Evolutionary conservation across 2,797 vertebrate genomes (phyloP).

Genomic region (Leptodactylus fallax): DNA sequence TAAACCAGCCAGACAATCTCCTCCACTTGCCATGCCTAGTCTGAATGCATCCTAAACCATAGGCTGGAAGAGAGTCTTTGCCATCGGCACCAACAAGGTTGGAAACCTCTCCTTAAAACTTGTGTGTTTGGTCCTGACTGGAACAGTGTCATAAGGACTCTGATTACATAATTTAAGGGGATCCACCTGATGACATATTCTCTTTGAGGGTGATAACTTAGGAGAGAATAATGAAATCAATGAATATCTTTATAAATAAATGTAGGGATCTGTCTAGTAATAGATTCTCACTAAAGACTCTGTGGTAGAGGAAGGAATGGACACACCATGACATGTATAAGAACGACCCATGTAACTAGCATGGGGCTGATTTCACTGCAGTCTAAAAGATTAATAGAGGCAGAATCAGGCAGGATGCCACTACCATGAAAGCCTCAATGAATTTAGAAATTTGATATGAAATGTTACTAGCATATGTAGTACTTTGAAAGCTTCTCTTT

Average conservation of each 20-base stretch:
- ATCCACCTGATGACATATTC: not conserved
- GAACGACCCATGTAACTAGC: not conserved
- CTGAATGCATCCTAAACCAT: too few relatives aligned
- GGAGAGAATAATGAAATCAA: not conserved
- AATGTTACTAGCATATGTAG: not conserved
- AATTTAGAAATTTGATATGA: not conserved
- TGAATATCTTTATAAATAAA: not conserved
- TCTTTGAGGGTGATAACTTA: not conserved
- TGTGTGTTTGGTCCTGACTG: too few relatives aligned
- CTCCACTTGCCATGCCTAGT: too few relatives aligned
- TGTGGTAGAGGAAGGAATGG: not conserved
- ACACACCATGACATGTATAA: not conserved
- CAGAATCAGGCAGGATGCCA: not conserved
- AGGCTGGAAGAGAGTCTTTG: too few relatives aligned
- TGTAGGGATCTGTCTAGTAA: not conserved
- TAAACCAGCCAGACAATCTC: too few relatives aligned
- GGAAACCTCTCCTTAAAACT: too few relatives aligned
- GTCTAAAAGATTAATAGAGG: conserved; percentile 13
- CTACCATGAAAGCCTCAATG: not conserved
- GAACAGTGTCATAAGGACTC: too few relatives aligned
- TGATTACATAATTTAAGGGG: not conserved
- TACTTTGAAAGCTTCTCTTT: not conserved
- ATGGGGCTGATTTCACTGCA: not conserved
- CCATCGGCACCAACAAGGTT: too few relatives aligned
- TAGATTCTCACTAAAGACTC: not conserved